These are phyloP conservation scores for Lysandra bellargus DNA, from an alignment of 2,888 invertebrate species.

Conservation along the genomic window DNA sequence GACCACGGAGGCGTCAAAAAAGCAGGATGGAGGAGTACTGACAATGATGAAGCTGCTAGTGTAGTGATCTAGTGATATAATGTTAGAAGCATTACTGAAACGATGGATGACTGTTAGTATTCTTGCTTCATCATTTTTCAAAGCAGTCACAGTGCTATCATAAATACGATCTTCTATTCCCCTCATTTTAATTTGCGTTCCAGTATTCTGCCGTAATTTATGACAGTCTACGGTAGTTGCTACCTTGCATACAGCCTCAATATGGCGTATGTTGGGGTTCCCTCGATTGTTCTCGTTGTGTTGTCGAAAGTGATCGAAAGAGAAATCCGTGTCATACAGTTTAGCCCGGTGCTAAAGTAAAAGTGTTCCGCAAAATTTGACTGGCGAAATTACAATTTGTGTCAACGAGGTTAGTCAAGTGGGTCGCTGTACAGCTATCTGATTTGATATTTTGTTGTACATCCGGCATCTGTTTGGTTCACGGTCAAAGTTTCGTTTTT, in stretches of 20 bases:
- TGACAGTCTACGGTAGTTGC: background rate
- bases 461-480: conserved; percentile 57
- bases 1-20: too few species aligned
- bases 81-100: too few species aligned
- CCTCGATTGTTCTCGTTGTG: background rate
- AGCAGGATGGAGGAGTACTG: too few species aligned
- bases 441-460: conserved; percentile 61
- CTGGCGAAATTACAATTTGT: conserved; percentile 80
- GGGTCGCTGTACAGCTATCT: conserved; percentile 77
- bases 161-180: background rate
- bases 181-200: background rate
- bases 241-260: background rate
- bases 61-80: too few species aligned
- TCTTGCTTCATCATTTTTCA: too few species aligned
- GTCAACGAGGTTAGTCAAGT: conserved; percentile 73
- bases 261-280: background rate
- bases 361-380: conserved; percentile 78
- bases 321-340: conserved; percentile 77
- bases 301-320: conserved; percentile 59
- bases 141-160: too few species aligned
- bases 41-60: too few species aligned
- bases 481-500: conserved; percentile 54
- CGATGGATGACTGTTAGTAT: too few species aligned
- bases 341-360: conserved; percentile 70
- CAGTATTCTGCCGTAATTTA: background rate